A percentile compares a stretch with the other conserved stretches of the same genome.
These are phyloP conservation scores for Suncus etruscus DNA, from an alignment of 2,113 vertebrate genomes.

Conservation along the genomic window DNA sequence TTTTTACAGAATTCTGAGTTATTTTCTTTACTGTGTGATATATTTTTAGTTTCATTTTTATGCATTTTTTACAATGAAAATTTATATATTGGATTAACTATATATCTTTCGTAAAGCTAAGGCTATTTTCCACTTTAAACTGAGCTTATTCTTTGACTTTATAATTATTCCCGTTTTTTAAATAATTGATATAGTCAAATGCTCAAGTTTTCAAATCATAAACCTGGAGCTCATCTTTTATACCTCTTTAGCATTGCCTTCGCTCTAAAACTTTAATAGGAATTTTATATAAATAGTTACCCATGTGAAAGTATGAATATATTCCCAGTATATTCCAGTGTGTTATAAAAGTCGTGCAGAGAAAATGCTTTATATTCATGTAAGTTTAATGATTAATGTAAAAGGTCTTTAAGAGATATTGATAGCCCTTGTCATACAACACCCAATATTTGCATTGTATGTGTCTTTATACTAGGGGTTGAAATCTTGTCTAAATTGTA, in stretches of 20 bases:
- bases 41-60: background rate
- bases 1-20: conserved; percentile 26
- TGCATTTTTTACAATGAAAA: background rate
- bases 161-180: background rate
- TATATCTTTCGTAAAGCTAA: background rate
- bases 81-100: background rate
- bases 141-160: background rate
- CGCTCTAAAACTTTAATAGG: background rate
- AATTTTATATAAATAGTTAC: conserved; percentile 16
- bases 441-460: conserved; percentile 13
- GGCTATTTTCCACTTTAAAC: background rate
- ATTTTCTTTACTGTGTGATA: background rate
- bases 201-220: background rate
- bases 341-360: background rate
- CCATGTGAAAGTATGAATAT: background rate
- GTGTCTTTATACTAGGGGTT: too few relatives aligned
- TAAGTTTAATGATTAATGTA: background rate
- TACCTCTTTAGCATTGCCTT: background rate
- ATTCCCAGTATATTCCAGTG: background rate
- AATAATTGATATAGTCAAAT: background rate
- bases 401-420: conserved; percentile 19
- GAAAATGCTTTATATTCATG: background rate
- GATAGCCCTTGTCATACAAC: background rate
- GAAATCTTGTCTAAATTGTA: too few relatives aligned
- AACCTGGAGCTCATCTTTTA: background rate